Evolutionary conservation across 2,888 invertebrate genomes (phyloP), one percentile per base, ranked within the genome.

Genomic region (Fragum sueziense): DNA sequence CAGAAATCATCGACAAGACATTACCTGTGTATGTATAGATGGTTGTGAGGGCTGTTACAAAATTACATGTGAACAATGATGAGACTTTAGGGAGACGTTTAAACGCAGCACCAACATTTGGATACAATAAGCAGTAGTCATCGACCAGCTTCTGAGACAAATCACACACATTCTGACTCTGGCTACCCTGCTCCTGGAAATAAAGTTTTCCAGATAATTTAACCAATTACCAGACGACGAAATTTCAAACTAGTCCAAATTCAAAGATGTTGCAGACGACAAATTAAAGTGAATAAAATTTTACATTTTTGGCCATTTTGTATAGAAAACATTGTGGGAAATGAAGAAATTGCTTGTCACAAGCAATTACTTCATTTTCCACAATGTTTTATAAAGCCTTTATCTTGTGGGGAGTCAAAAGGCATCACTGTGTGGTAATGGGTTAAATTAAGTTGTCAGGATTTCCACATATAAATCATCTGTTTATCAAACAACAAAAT

Each of bases 41-140:
- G 91, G 97, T 96, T 0, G 97, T 96, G 14, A 97, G 95, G 0
- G 97, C 96, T 0, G 97, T 97, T 89, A 97, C 95, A 90, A 97
- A 96, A 94, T 97, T 97, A 0, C 97, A 96, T 0, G 97, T 96
- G 94, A 98, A 97, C 90, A 97, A 95, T 1, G 97, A 96, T 0
- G 97, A 96, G 0, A 96, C 95, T 85, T 94, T 94, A 0, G 97
- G 97, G 20, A 97, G 93, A 25, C 95, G 95, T 88, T 95, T 95
- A 7, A 97, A 94, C 70, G 95, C 95, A 29, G 95, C 94, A 34
- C 96, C 95, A 61, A 96, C 95, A 77, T 95, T 95, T 1, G 96
- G 96, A 80, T 96, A 95, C 84, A 97, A 95, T 78, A 95, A 95
- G 90, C 97, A 97, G 92, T 97, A 97, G 93, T 97, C 97, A 80